Conservation (phyloP, 2,797 vertebrate species). For the Falco novaeseelandiae region DNA sequence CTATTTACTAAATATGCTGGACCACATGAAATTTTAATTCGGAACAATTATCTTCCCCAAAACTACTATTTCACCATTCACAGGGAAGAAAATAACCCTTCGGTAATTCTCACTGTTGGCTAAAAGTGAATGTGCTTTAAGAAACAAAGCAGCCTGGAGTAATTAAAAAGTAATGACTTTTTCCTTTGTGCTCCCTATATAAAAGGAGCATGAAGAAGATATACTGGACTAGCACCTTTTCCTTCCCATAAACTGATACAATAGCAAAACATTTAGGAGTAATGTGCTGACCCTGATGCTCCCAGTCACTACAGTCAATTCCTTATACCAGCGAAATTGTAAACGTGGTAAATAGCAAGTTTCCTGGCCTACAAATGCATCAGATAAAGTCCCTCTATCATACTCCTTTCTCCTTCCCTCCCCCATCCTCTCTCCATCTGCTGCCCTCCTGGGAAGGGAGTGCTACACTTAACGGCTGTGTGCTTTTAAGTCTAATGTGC, state of each 20-base stretch:
- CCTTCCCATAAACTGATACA: conserved; percentile 32
- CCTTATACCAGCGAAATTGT: conserved; percentile 31
- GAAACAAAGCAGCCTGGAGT: conserved; percentile 3
- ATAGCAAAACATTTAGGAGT: conserved; percentile 49
- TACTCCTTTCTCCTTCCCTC: background rate
- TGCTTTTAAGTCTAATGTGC: conserved; percentile 47
- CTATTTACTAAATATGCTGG: conserved; percentile 13
- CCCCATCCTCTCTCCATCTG: conserved; percentile 41
- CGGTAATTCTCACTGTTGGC: background rate
- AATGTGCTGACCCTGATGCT: conserved; percentile 38
- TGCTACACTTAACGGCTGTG: background rate
- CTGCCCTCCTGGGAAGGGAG: conserved; percentile 35
- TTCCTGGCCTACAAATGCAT: conserved; percentile 13
- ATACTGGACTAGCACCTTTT: conserved; percentile 2
- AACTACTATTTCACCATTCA: background rate
- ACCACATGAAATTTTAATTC: conserved; percentile 21
- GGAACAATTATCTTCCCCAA: conserved; percentile 9
- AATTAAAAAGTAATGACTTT: conserved; percentile 58
- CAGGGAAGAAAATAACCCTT: background rate
- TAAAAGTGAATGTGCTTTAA: conserved; percentile 3
- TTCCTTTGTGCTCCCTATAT: conserved; percentile 3
- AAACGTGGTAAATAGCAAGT: conserved; percentile 51
- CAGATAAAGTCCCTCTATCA: background rate
- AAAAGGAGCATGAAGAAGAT: background rate
- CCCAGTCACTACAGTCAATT: conserved; percentile 31